phyloP scores from a whole-genome alignment of 1,140 invertebrate species.

The Caerostris darwini region DNA sequence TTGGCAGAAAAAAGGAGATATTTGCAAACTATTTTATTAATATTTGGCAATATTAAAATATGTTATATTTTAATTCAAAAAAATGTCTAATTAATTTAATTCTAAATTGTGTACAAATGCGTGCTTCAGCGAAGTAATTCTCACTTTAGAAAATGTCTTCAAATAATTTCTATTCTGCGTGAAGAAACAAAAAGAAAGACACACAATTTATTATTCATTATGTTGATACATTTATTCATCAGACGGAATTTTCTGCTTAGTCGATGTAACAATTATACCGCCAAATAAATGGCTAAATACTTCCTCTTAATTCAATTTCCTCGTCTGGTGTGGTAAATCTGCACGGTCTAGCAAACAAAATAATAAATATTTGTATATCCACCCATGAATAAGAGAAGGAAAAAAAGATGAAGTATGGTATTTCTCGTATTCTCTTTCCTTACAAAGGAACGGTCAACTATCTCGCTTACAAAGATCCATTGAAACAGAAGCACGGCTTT shows the following conservation, averaged over 20 bases:
- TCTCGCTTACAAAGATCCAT: conserved; percentile 1
- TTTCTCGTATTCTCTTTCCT: neutral
- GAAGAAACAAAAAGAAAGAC: no score
- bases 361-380: conserved; percentile 1
- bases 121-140: no score
- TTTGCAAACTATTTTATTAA: no score
- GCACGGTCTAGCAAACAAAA: neutral
- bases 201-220: no score
- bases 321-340: neutral
- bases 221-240: neutral
- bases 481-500: neutral
- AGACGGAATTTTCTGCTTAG: neutral
- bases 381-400: neutral
- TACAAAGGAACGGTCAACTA: neutral
- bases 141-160: no score
- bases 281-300: neutral
- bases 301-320: neutral
- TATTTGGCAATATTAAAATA: no score
- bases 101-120: no score
- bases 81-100: no score
- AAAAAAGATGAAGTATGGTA: neutral
- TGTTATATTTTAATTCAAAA: no score
- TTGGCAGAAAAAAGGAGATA: no score
- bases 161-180: no score
- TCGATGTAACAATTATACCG: neutral